phyloP scores from a whole-genome alignment of 2,888 invertebrate genomes.

The Biston betularia region DNA sequence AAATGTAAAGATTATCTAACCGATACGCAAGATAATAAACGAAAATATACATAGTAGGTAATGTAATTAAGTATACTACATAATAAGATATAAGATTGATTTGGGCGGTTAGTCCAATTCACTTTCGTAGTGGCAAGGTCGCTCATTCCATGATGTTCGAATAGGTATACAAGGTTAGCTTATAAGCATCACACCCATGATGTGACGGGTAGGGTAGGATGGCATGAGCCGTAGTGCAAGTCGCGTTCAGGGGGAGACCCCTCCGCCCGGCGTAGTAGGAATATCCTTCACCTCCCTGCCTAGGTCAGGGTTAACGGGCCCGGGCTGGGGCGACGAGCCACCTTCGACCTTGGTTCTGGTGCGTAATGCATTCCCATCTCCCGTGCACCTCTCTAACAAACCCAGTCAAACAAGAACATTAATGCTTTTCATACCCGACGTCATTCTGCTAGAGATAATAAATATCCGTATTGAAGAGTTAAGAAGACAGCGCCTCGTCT shows the following conservation, averaged over 20 bases:
- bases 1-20: not conserved
- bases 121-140: conserved; percentile 8
- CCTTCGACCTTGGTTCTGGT: conserved; percentile 81
- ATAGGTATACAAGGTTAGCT: conserved; percentile 43
- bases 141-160: conserved; percentile 21
- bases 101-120: not conserved
- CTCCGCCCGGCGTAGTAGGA: conserved; percentile 75
- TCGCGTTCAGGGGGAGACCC: conserved; percentile 63
- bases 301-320: conserved; percentile 85
- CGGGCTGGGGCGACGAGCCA: conserved; percentile 77
- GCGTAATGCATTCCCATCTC: conserved; percentile 65
- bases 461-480: not conserved
- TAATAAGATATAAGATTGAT: too few relatives aligned
- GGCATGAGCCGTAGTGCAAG: conserved; percentile 75
- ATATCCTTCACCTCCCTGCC: conserved; percentile 83
- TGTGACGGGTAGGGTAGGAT: conserved; percentile 70
- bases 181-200: conserved; percentile 54
- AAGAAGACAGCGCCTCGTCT: conserved; percentile 1
- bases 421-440: not conserved
- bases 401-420: not conserved
- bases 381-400: conserved; percentile 23
- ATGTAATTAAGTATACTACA: not conserved
- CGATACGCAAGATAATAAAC: not conserved
- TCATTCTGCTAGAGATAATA: not conserved
- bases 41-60: not conserved